Conservation (phyloP, 2,888 invertebrate species). For the Neelides folsomi region DNA sequence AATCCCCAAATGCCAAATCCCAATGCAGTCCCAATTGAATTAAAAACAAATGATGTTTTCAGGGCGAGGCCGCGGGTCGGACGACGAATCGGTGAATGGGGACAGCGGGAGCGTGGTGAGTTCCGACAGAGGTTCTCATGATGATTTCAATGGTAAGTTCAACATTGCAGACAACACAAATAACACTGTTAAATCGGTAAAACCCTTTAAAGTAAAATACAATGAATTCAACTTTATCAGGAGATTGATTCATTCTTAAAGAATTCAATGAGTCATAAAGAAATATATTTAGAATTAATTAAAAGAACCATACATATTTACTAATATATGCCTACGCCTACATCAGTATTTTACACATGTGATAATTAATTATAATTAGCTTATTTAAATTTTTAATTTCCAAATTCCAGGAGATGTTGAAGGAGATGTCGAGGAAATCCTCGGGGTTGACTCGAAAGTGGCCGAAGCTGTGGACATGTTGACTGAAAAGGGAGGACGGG, state of each 20-base stretch:
- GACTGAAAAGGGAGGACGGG: slow-evolving; percentile 51
- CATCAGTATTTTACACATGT: not conserved
- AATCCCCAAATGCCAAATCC: too few relatives aligned
- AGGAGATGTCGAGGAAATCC: slow-evolving; percentile 39
- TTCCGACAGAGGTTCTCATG: slow-evolving; percentile 28
- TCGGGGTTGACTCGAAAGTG: slow-evolving; percentile 61
- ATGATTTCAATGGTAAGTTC: slow-evolving; percentile 28
- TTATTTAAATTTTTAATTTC: slow-evolving; percentile 72
- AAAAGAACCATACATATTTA: too few relatives aligned
- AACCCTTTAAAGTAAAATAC: too few relatives aligned
- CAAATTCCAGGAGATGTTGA: slow-evolving; percentile 77
- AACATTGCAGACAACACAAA: too few relatives aligned
- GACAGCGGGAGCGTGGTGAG: slow-evolving; percentile 31
- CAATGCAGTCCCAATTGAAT: not conserved
- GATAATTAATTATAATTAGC: too few relatives aligned
- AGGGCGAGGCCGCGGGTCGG: slow-evolving; percentile 21
- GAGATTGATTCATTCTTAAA: too few relatives aligned
- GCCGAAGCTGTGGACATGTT: slow-evolving; percentile 40
- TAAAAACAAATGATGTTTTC: slow-evolving; percentile 1
- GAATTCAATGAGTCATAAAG: too few relatives aligned
- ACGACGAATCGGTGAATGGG: slow-evolving; percentile 28
- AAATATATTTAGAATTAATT: too few relatives aligned
- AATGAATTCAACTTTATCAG: too few relatives aligned
- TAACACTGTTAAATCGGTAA: too few relatives aligned
- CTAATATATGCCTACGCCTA: too few relatives aligned